A percentile compares a stretch with the other conserved stretches of the same genome.
phyloP scores from a whole-genome alignment of 2,113 vertebrate species.

The Rhinichthys klamathensis region DNA sequence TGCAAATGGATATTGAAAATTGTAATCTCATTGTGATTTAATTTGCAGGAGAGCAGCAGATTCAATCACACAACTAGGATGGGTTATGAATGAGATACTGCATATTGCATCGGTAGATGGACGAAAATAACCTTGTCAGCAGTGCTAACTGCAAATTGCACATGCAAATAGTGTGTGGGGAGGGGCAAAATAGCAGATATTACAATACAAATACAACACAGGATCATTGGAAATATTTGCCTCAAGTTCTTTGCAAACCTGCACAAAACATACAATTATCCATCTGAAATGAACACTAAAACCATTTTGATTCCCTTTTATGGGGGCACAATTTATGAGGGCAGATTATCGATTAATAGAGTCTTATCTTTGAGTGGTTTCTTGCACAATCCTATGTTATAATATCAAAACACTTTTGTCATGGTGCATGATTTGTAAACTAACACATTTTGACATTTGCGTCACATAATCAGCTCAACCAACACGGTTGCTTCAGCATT shows the following conservation, averaged over 20 bases:
- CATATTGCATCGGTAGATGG: neutral
- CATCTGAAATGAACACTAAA: neutral
- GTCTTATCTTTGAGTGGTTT: neutral
- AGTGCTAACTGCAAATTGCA: slow-evolving; percentile 14
- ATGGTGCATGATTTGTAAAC: neutral
- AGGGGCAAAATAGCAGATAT: neutral
- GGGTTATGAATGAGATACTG: neutral
- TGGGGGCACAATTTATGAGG: neutral
- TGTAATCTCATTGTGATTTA: neutral
- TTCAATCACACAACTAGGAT: neutral
- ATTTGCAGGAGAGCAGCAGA: neutral
- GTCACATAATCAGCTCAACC: neutral
- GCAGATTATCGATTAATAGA: neutral
- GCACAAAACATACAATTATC: neutral
- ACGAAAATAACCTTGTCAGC: slow-evolving; percentile 8
- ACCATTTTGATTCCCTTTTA: neutral
- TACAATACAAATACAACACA: neutral
- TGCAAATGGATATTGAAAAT: neutral
- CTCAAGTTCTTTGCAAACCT: neutral
- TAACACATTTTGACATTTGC: neutral
- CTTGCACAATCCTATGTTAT: neutral
- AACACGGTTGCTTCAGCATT: no score
- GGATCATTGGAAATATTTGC: neutral
- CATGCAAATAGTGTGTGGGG: neutral
- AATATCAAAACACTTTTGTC: neutral